phyloP scores from a whole-genome alignment of 1,140 invertebrate species.

The Penaeus japonicus region DNA sequence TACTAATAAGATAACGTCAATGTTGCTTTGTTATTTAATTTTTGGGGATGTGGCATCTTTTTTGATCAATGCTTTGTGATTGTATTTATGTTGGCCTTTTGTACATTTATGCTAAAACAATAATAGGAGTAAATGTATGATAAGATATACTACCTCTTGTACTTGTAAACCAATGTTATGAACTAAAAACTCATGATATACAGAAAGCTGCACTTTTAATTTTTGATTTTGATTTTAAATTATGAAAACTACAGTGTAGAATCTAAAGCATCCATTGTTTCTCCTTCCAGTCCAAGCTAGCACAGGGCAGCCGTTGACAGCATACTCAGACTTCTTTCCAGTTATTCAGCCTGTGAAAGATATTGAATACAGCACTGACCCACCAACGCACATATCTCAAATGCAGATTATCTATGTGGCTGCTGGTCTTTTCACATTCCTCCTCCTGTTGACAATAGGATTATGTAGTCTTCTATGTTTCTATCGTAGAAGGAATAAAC shows the following conservation, averaged over 20 bases:
- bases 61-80: too few relatives aligned
- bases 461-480: constrained; percentile 45
- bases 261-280: neutral
- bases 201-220: neutral
- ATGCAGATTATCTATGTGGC: constrained; percentile 47
- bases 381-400: constrained; percentile 1
- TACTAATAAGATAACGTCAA: too few relatives aligned
- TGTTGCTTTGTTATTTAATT: too few relatives aligned
- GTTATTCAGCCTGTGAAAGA: constrained; percentile 48
- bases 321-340: constrained; percentile 44
- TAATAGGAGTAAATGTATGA: too few relatives aligned
- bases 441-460: constrained; percentile 45
- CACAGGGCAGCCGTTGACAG: constrained; percentile 6
- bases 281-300: constrained; percentile 14
- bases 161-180: too few relatives aligned
- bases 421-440: constrained; percentile 50
- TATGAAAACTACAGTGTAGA: neutral
- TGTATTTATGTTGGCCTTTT: too few relatives aligned
- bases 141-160: too few relatives aligned
- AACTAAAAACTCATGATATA: too few relatives aligned
- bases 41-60: too few relatives aligned
- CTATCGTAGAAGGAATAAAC: constrained; percentile 46
- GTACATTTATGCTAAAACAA: too few relatives aligned
- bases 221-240: neutral
- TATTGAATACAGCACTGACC: neutral